phyloP scores from a whole-genome alignment of 1,140 invertebrate genomes.

The Chironomus striatipennis region DNA sequence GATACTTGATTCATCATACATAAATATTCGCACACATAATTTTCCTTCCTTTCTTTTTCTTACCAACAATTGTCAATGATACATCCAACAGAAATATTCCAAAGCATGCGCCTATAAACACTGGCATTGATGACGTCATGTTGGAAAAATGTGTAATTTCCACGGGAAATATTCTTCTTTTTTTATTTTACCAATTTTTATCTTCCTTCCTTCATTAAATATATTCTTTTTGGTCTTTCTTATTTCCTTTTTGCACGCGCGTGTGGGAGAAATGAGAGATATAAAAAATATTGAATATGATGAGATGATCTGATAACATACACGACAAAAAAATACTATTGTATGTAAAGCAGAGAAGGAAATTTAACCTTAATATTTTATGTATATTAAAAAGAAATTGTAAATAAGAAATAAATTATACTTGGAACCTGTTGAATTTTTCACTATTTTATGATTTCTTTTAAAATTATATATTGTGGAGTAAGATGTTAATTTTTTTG shows the following conservation, averaged over 20 bases:
- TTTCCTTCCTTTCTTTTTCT: too few species aligned
- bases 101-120: not conserved
- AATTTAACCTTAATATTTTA: not conserved
- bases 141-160: not conserved
- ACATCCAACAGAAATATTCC: not conserved
- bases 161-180: too few species aligned
- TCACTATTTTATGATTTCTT: not conserved
- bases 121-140: not conserved
- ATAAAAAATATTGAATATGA: not conserved
- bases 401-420: constrained; percentile 24
- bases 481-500: too few species aligned
- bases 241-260: not conserved
- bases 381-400: constrained; percentile 11
- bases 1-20: constrained; percentile 20
- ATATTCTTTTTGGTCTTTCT: not conserved
- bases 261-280: constrained; percentile 6
- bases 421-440: constrained; percentile 15
- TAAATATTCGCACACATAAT: not conserved
- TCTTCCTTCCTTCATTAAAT: not conserved
- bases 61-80: not conserved
- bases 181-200: not conserved
- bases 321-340: not conserved
- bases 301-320: not conserved
- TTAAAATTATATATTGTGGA: too few species aligned
- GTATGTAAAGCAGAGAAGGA: not conserved